A percentile compares a stretch with the other conserved stretches of the same genome.
Evolutionary conservation across 2,888 invertebrate species (phyloP).

Genomic region (Nomada flava): DNA sequence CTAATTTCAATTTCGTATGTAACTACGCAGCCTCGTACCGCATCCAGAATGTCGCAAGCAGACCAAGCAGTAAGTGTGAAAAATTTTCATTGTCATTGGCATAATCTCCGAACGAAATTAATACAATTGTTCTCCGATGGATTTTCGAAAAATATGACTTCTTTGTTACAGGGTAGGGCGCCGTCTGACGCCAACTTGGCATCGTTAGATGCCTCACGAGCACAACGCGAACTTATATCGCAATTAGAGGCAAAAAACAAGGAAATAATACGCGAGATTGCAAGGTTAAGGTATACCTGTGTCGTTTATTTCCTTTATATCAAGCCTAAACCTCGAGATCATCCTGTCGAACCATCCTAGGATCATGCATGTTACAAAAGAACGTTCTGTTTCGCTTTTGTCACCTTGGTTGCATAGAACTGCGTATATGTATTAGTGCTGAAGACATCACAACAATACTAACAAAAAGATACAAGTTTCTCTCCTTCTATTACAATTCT

Average conservation of each 20-base stretch:
- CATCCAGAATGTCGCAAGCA: constrained; percentile 81
- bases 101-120: background rate
- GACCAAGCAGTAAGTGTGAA: constrained; percentile 81
- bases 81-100: constrained; percentile 9
- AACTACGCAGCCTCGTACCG: constrained; percentile 78
- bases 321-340: constrained; percentile 81
- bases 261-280: constrained; percentile 98
- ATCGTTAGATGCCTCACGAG: constrained; percentile 93
- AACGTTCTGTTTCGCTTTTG: constrained; percentile 78
- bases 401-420: constrained; percentile 77
- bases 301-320: constrained; percentile 83
- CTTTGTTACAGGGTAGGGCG: constrained; percentile 86
- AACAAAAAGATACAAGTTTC: constrained; percentile 42
- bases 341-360: constrained; percentile 83
- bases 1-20: constrained; percentile 61
- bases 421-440: constrained; percentile 42
- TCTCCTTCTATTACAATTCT: constrained; percentile 6
- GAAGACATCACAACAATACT: constrained; percentile 50
- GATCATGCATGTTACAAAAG: constrained; percentile 80
- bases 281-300: constrained; percentile 90
- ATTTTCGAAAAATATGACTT: background rate
- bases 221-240: constrained; percentile 95
- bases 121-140: background rate
- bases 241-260: constrained; percentile 97
- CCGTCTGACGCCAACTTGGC: constrained; percentile 91